Base-by-base conservation (phyloP, 2,797 vertebrate genomes). In the Rhadinocentrus ornatus region DNA sequence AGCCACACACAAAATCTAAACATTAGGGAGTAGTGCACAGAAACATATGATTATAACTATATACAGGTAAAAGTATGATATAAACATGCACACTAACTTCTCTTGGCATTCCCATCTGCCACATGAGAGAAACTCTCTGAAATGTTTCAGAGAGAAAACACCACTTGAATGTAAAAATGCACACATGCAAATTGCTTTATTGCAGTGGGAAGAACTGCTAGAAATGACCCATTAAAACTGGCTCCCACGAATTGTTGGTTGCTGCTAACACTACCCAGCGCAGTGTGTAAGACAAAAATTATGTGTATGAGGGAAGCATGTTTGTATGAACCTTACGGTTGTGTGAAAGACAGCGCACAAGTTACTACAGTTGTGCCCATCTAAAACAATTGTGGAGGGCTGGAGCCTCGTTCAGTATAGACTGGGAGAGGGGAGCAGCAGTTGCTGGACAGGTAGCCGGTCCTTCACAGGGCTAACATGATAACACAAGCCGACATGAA, bases 151-250 rank as follows among this genome's bases (percentile, higher is more conserved):
- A 50, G 57, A 80, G 66, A 86, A 75, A 82, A 85, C 69, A 71
- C 71, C 77, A 71, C 77, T 82, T 68, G 54, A 82, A 66, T 63
- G 48, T 41, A 71, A 81, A 76, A 74, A 74, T 34, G 65, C 52
- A 64, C 56, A 62, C 55, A 62, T 50, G 66, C 52, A 77, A 20
- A 52, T 5, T 65, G 11, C 53, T 66, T 67, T 70, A 69, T 56
- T 46, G 31, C 60, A 75, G 62, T 72, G 63, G 46, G 53, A 65
- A 67, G 4, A 66, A 66, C 16, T 60, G 63, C 41, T 39, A 80
- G 79, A 85, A 90, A 91, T 90, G 84, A 85, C 80, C 80, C 55
- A 79, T 71, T 58, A 81, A 84, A 86, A 72, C 74, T 80, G 34
- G 69, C 74, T 89, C 83, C 82, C 82, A 88, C 46, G 56, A 86